These are phyloP conservation scores for Strongylocentrotus purpuratus DNA, from an alignment of 35 echinoderm and acorn worm genomes.

Conservation along the genomic window DNA sequence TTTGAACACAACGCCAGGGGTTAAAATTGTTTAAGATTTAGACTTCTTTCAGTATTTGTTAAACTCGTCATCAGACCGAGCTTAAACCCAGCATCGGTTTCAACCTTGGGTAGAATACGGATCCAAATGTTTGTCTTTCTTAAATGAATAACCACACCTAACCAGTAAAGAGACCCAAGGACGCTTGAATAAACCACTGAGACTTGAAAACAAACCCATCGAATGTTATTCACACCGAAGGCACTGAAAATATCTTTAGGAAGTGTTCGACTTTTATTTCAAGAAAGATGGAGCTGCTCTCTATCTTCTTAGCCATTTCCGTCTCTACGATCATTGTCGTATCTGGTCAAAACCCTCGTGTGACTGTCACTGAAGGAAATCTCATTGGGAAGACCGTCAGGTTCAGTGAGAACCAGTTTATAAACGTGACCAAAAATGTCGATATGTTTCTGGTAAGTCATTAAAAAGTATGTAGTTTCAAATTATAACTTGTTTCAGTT, in stretches of 20 bases:
- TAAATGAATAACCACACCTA: not conserved
- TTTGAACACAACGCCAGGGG: too few relatives aligned
- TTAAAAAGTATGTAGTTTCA: not conserved
- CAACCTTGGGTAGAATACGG: too few relatives aligned
- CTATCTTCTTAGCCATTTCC: not conserved
- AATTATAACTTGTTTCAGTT: too few relatives aligned
- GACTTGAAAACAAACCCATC: not conserved
- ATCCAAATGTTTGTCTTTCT: not conserved
- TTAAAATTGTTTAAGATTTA: too few relatives aligned
- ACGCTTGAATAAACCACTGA: not conserved
- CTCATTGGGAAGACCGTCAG: not conserved
- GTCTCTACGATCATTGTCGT: not conserved
- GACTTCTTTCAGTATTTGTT: too few relatives aligned
- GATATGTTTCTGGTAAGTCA: conserved; percentile 14
- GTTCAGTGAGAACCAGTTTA: not conserved
- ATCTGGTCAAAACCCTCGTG: not conserved
- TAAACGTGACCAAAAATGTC: conserved; percentile 3
- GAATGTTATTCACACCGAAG: not conserved
- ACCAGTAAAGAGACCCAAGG: not conserved
- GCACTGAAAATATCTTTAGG: too few relatives aligned
- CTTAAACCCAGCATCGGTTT: too few relatives aligned
- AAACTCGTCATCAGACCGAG: too few relatives aligned
- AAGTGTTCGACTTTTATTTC: not conserved
- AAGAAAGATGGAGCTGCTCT: not conserved
- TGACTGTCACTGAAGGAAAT: not conserved